Evolutionary conservation across 2,113 vertebrate species (phyloP), one percentile per base, ranked within the genome.

Genomic region (Hystrix cristata): DNA sequence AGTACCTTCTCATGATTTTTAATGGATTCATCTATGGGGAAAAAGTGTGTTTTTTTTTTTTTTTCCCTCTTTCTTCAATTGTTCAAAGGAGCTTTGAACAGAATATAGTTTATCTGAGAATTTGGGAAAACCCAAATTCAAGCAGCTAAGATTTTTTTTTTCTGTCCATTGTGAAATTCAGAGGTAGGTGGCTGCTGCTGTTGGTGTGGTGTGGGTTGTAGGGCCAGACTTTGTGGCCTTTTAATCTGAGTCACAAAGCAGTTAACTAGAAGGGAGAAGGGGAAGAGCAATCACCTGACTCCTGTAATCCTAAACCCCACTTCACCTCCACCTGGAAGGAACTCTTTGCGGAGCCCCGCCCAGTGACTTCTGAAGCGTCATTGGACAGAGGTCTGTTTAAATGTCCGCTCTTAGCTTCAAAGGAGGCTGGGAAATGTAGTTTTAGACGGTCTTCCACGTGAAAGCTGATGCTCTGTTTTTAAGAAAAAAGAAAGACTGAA

Each of bases 381-480:
- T 48, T 67, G 95, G 67, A 29, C 76, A 60, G 84, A 69, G 29
- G 7, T 19, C 31, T 34, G 14, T 65, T 91, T 53, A 79, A 91
- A 78, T 1, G 3, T 69, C 3, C 14, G 16, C 0, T 0, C 62
- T 14, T 46, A 16, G 3, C 43, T 82, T 23, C 84, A 90, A 84
- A 87, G 87, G 53, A 13, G 5, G 9, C 59, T 95, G 76, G 81
- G 87, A 92, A 60, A 18, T 88, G 93, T 86, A 92, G 81, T 96
- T 95, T 90, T 86, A 38, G 64, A 55, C 76, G 78, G 27, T 3
- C 14, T 7, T 53, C 31, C 6, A 3, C 67, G 14, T 18, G 29
- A 43, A 69, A 48, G 12, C 7, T 55, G 29, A 5, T 38, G 43
- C 12, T 81, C 5, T 91, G 14, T 90, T 55, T 29, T 25, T 38